Percentiles rank a stretch among this genome's conserved stretches.
Evolutionary conservation across 2,888 invertebrate species (phyloP).

Genomic region (Adela reaumurella): DNA sequence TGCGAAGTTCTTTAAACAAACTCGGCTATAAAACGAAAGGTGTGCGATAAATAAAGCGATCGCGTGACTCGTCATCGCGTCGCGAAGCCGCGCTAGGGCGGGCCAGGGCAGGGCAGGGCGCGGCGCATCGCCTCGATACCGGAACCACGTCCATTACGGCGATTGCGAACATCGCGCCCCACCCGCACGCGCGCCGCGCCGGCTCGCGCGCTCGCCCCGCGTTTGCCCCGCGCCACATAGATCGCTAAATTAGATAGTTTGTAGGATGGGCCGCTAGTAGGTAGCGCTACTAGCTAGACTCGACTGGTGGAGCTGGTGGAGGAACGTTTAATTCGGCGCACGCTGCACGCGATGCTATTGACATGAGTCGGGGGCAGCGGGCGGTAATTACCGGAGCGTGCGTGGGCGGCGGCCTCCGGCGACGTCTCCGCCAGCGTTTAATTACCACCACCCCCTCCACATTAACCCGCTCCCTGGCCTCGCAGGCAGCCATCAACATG

Average conservation of each 20-base stretch:
- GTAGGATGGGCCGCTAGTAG: slow-evolving; percentile 48
- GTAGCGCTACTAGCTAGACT: too few relatives aligned
- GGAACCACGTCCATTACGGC: background rate
- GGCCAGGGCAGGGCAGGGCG: background rate
- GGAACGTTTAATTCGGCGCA: slow-evolving; percentile 45
- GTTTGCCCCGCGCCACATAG: slow-evolving; percentile 28
- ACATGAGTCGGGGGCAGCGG: slow-evolving; percentile 36
- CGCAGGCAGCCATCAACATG: too few relatives aligned
- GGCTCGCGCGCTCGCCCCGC: background rate
- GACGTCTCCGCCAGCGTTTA: background rate
- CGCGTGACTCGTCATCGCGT: slow-evolving; percentile 32
- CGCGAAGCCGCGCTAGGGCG: background rate
- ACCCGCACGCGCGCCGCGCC: background rate
- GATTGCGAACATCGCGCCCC: background rate
- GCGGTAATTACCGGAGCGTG: slow-evolving; percentile 43
- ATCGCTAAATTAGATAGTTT: slow-evolving; percentile 55
- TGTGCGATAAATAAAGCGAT: slow-evolving; percentile 52
- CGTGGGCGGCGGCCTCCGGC: slow-evolving; percentile 27
- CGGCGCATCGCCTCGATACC: background rate
- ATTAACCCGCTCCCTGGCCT: background rate
- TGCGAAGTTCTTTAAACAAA: slow-evolving; percentile 50
- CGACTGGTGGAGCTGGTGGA: slow-evolving; percentile 44
- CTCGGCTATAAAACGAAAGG: slow-evolving; percentile 47
- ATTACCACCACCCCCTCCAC: slow-evolving; percentile 3
- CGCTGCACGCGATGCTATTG: slow-evolving; percentile 49